Evolutionary conservation across 92 coral and sea anemone species (phyloP).

Genomic region (Zoanthus sociatus): DNA sequence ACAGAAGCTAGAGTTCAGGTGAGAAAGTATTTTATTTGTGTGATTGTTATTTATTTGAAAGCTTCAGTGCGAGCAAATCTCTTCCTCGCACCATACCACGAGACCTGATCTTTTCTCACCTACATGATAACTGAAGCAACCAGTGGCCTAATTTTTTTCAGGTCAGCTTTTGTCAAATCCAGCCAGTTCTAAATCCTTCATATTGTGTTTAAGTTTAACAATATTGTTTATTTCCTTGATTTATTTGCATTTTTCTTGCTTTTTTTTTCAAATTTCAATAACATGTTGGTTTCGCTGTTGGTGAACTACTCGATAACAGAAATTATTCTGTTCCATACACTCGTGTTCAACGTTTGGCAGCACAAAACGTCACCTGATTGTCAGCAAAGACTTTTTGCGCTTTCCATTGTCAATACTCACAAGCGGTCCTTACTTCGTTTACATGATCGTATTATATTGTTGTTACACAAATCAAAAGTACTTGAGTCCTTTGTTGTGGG

Average conservation of each 20-base stretch:
- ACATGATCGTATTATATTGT: not conserved
- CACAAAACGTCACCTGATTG: not conserved
- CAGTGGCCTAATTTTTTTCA: not conserved
- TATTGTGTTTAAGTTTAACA: not conserved
- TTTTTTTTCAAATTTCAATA: not conserved
- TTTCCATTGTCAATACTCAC: not conserved
- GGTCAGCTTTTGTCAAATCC: not conserved
- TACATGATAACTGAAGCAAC: not conserved
- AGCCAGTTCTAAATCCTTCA: not conserved
- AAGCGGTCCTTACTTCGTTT: not conserved
- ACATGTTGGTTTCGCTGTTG: not conserved
- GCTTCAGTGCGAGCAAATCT: not conserved
- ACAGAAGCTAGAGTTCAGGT: constrained; percentile 99
- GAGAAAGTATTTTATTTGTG: constrained; percentile 5
- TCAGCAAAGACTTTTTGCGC: not conserved
- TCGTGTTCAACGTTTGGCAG: constrained; percentile 2
- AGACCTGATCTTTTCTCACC: not conserved
- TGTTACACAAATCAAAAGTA: constrained; percentile 15
- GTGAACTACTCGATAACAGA: not conserved
- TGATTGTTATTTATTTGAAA: not conserved
- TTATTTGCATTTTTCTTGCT: not conserved
- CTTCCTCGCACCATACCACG: not conserved
- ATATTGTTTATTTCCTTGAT: not conserved
- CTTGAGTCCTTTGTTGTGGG: not conserved
- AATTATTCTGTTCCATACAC: not conserved